Percentiles rank a stretch among this genome's conserved stretches.
Evolutionary conservation across 1,140 invertebrate genomes (phyloP).

Genomic region (Propsilocerus akamusi): DNA sequence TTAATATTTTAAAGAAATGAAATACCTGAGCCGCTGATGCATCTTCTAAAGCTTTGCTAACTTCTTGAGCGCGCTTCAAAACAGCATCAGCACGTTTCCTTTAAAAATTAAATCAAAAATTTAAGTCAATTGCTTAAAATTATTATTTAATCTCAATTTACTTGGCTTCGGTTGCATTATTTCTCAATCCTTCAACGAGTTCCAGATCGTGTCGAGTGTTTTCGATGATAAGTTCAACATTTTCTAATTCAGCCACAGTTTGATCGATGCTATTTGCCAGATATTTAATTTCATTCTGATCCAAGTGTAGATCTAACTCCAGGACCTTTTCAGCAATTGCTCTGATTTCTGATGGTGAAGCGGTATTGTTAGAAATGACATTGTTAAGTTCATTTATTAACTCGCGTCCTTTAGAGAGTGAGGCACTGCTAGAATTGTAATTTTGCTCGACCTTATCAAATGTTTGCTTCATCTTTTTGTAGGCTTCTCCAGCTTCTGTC

Average conservation of each 20-base stretch:
- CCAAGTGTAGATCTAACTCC: slow-evolving; percentile 37
- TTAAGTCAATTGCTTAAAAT: not conserved
- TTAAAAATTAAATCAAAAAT: not conserved
- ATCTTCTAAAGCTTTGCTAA: slow-evolving; percentile 37
- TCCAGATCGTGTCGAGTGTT: slow-evolving; percentile 64
- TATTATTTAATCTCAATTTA: slow-evolving; percentile 24
- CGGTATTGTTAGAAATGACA: slow-evolving; percentile 54
- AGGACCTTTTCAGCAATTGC: slow-evolving; percentile 58
- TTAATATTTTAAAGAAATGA: not conserved
- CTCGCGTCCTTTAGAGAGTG: slow-evolving; percentile 30
- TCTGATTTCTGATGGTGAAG: slow-evolving; percentile 64
- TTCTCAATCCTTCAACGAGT: slow-evolving; percentile 53
- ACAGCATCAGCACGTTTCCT: slow-evolving; percentile 30
- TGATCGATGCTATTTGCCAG: slow-evolving; percentile 68
- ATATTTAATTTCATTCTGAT: slow-evolving; percentile 68
- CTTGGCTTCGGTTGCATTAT: slow-evolving; percentile 56
- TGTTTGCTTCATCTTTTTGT: slow-evolving; percentile 28
- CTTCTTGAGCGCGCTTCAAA: slow-evolving; percentile 33
- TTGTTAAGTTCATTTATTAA: slow-evolving; percentile 49
- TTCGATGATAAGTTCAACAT: slow-evolving; percentile 75
- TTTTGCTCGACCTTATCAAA: slow-evolving; percentile 27
- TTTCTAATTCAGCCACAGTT: slow-evolving; percentile 66
- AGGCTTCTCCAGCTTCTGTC: slow-evolving; percentile 30
- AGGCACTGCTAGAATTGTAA: slow-evolving; percentile 26
- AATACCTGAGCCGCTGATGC: slow-evolving; percentile 36